These are phyloP conservation scores for Araneus ventricosus DNA, from an alignment of 1,140 invertebrate species.

Conservation along the genomic window DNA sequence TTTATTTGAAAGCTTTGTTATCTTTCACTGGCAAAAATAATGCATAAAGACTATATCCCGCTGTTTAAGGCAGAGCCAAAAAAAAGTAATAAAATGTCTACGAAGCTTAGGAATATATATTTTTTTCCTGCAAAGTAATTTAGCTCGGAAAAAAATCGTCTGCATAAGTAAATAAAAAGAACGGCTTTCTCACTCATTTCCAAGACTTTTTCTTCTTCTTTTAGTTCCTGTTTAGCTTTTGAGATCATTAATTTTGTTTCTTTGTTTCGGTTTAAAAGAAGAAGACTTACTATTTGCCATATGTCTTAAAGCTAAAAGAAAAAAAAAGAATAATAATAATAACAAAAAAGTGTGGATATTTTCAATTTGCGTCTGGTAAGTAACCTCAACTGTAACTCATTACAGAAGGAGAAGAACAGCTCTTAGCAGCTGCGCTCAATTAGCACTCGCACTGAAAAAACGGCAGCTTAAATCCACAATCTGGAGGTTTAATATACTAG, in stretches of 20 bases:
- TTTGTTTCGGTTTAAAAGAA: not conserved
- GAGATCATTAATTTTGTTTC: slow-evolving; percentile 2
- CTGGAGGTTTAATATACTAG: not conserved
- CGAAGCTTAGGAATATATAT: not conserved
- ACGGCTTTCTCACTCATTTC: not conserved
- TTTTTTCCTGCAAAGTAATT: not conserved
- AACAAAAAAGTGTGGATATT: not conserved
- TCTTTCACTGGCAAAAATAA: not conserved
- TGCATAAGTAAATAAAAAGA: not conserved
- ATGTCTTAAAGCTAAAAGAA: not conserved
- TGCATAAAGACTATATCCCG: not conserved
- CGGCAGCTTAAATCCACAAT: not conserved
- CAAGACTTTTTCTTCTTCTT: not conserved
- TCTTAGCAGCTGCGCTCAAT: not conserved
- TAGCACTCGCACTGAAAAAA: not conserved
- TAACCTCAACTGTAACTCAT: not conserved
- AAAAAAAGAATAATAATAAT: not conserved
- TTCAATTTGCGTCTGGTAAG: not conserved
- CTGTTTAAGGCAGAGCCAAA: not conserved
- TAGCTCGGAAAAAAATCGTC: not conserved
- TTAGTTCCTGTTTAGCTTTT: not conserved
- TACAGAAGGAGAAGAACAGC: not conserved
- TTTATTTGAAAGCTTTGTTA: slow-evolving; percentile 38
- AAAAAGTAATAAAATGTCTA: not conserved
- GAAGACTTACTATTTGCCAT: not conserved